Base-by-base conservation (phyloP, 2,113 vertebrate species). In the Cyanoderma ruficeps region DNA sequence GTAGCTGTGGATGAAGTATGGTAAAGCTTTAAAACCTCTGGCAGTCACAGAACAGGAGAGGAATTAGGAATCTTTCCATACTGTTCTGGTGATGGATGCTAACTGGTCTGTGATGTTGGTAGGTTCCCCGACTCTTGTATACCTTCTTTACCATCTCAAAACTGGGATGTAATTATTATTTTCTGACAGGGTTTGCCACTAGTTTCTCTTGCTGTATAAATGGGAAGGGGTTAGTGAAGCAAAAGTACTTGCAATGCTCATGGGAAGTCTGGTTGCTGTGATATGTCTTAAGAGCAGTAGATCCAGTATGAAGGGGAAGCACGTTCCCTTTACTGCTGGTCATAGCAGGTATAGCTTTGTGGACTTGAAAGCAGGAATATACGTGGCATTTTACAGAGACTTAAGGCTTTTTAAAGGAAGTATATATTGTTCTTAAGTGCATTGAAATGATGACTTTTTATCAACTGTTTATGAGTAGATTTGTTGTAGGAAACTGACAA, bases 381-480 rank as follows among this genome's bases (percentile, higher is more conserved):
- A 50, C 50, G 22, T 47, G 25, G 12, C 3, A 7, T 56, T 89
- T 83, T 81, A 71, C 24, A 60, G 60, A 63, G 42, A 25, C 9
- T 46, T 55, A 71, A 70, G 64, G 44, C 42, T 69, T 77, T 39
- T 65, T 23, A 31, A 49, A 46, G 30, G 25, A 44, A 31, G 9
- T 74, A 6, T 10, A 3, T 65, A 20, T 78, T 0, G 0, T 57
- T 22, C n/a, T 64, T 53, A 42, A 35, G 31, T 57, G 41, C 42
- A 23, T 27, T 56, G 42, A 94, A 93, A 85, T 42, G 37, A 35
- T 68, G 18, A 35, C n/a, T 69, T 46, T 1, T 69, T 78, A 17
- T 10, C n/a, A 47, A 35, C 41, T 82, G 53, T 37, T 89, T 78
- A 11, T 85, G 59, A 55, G 27, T 31, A 56, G 47, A 42, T 17